phyloP scores from a whole-genome alignment of 37 sponge, comb jelly and placozoan species.

The Geodia barretti region DNA sequence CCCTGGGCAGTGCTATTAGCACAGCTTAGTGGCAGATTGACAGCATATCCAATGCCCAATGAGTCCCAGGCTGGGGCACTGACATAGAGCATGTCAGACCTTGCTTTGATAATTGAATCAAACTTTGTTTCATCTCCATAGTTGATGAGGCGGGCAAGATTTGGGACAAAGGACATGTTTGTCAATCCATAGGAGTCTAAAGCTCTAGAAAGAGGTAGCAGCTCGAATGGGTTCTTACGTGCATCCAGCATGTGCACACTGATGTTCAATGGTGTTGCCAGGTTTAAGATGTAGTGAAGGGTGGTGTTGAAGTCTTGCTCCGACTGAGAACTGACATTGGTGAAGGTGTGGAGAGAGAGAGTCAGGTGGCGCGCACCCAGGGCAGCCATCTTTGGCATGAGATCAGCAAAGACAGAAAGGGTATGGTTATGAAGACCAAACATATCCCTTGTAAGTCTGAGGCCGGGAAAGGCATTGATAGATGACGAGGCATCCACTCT shows the following conservation, averaged over 20 bases:
- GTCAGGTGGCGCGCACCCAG: slow-evolving; percentile 41
- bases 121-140: slow-evolving; percentile 13
- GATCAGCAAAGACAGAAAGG: neutral
- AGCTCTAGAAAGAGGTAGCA: slow-evolving; percentile 26
- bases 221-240: slow-evolving; percentile 31
- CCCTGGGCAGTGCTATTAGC: neutral
- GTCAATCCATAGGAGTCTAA: slow-evolving; percentile 4
- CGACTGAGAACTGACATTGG: slow-evolving; percentile 3
- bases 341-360: slow-evolving; percentile 35
- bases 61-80: slow-evolving; percentile 42
- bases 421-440: slow-evolving; percentile 11
- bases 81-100: slow-evolving; percentile 24
- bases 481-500: slow-evolving; percentile 52
- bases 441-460: slow-evolving; percentile 31
- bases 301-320: slow-evolving; percentile 41
- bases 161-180: slow-evolving; percentile 22
- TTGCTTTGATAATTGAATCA: slow-evolving; percentile 8
- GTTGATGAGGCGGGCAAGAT: slow-evolving; percentile 4
- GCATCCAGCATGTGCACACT: slow-evolving; percentile 53
- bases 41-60: slow-evolving; percentile 22
- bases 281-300: slow-evolving; percentile 13
- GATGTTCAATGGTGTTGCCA: slow-evolving; percentile 17
- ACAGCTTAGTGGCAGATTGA: slow-evolving; percentile 16
- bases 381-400: slow-evolving; percentile 22
- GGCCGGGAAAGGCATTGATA: slow-evolving; percentile 42